These are phyloP conservation scores for Phoebastria nigripes DNA, from an alignment of 2,797 vertebrate genomes.

Conservation along the genomic window DNA sequence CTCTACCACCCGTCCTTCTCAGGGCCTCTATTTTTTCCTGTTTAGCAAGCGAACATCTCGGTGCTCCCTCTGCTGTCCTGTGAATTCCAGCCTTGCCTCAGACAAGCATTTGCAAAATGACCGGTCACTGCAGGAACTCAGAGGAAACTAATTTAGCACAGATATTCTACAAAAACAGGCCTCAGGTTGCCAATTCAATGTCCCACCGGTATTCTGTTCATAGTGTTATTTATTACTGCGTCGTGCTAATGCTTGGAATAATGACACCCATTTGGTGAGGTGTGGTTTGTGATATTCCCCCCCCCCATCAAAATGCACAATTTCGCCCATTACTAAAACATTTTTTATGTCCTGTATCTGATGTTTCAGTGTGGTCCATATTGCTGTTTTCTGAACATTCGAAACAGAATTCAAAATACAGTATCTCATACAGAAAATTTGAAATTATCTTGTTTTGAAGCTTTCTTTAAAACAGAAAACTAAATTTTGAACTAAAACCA, in stretches of 20 bases:
- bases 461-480: not conserved
- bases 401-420: not conserved
- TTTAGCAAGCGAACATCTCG: not conserved
- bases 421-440: not conserved
- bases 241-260: not conserved
- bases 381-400: not conserved
- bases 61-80: not conserved
- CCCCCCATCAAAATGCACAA: not conserved
- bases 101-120: not conserved
- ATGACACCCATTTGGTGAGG: not conserved
- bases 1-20: not conserved
- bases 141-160: not conserved
- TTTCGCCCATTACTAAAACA: not conserved
- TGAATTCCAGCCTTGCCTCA: not conserved
- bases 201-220: not conserved
- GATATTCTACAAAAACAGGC: not conserved
- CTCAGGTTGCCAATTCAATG: fast-evolving
- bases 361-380: not conserved
- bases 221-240: fast-evolving
- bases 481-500: not conserved
- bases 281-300: too few relatives aligned
- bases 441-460: not conserved
- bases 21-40: fast-evolving
- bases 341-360: not conserved
- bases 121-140: fast-evolving